Evolutionary conservation across 2,888 invertebrate species (phyloP).

Genomic region (Monochamus alternatus): DNA sequence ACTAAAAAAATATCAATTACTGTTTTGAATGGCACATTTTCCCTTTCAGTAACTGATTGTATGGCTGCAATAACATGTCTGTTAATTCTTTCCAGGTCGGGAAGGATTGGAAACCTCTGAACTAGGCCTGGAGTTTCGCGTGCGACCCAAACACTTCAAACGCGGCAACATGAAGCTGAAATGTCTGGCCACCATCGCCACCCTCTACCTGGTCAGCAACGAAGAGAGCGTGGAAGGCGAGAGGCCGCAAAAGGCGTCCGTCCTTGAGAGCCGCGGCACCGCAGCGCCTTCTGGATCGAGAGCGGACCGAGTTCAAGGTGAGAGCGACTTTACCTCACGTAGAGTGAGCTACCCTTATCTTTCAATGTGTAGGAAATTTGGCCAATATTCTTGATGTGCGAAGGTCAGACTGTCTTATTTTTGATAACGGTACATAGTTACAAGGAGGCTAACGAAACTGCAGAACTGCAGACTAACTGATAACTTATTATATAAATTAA

Average conservation of each 20-base stretch:
- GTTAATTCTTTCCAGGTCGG: slow-evolving; percentile 58
- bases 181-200: slow-evolving; percentile 90
- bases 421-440: no score
- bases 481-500: no score
- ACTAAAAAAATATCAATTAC: no score
- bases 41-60: neutral
- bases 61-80: neutral
- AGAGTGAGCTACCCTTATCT: neutral
- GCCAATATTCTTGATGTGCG: no score
- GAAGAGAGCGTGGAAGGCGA: slow-evolving; percentile 90
- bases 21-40: no score
- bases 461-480: no score
- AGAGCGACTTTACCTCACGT: slow-evolving; percentile 33
- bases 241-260: slow-evolving; percentile 82
- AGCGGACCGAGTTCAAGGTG: slow-evolving; percentile 84
- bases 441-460: no score
- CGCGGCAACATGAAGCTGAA: slow-evolving; percentile 90
- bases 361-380: no score
- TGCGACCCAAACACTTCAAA: slow-evolving; percentile 86
- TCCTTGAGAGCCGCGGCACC: slow-evolving; percentile 84
- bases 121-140: slow-evolving; percentile 86
- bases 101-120: slow-evolving; percentile 85
- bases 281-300: slow-evolving; percentile 76
- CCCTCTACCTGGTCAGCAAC: slow-evolving; percentile 90
- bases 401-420: no score